Conservation (phyloP, 2,888 invertebrate species). For the Deroplatys truncata region DNA sequence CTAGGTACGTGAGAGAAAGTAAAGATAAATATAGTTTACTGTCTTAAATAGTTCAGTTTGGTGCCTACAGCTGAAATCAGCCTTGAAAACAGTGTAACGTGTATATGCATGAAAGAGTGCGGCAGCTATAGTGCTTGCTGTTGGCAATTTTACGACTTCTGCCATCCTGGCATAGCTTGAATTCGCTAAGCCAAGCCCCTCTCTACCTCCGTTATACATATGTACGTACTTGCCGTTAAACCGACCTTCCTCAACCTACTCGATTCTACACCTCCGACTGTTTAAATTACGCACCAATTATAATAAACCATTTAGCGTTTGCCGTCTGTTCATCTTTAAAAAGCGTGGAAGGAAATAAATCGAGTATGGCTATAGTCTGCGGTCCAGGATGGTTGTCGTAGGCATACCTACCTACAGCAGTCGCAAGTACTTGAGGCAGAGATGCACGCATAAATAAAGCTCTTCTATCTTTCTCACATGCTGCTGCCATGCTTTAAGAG, state of each 20-base stretch:
- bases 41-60: no score
- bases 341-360: background rate
- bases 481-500: background rate
- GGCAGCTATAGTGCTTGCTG: no score
- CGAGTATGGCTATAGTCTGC: background rate
- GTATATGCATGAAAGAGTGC: no score
- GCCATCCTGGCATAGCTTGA: no score
- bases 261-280: background rate
- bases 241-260: background rate
- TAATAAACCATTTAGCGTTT: background rate
- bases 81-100: no score
- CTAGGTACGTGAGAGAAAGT: no score
- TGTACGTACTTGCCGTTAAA: background rate
- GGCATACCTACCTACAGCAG: background rate
- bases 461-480: background rate
- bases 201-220: no score
- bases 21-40: no score
- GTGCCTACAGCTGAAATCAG: no score
- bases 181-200: no score
- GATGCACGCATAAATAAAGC: slow-evolving; percentile 5
- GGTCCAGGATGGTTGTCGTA: background rate
- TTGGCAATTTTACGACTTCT: no score
- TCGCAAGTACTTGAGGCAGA: background rate
- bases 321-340: background rate
- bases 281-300: background rate